Evolutionary conservation across 2,113 vertebrate species (phyloP), one percentile per base, ranked within the genome.

Genomic region (Turdus rufiventris): DNA sequence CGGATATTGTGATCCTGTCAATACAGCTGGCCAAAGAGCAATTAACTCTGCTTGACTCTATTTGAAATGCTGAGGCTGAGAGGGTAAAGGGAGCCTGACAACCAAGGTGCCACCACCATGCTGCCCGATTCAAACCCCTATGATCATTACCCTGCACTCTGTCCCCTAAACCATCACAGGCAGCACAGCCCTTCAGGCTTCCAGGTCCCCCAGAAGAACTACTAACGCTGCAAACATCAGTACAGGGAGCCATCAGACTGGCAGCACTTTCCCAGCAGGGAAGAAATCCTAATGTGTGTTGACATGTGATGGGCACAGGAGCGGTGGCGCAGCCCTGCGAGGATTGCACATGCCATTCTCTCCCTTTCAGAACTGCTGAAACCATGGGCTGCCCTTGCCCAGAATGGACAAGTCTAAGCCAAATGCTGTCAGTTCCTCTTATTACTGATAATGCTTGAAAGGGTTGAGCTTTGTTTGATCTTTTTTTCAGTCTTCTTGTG

Each of bases 341-440:
- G 94, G 84, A 77, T 66, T 14, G 1, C 4, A 2, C 1, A 1
- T 95, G 86, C 86, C 86, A 85, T 86, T 93, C 88, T 65, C 36
- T 88, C 34, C 63, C 54, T 79, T 78, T 86, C 88, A 70, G 66
- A 85, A 20, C 79, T 82, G 74, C 20, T 89, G 60, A 95, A 89
- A 91, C 47, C 90, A 75, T 3, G 2, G 61, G 36, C 29, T 73
- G 51, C 61, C 71, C 51, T 85, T 91, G 67, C 47, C 88, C 74
- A n/a, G 72, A 95, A 91, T 36, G 47, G 91, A 89, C 84, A 95
- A 60, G 38, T 57, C 87, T 83, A 87, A 94, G 67, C 74, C 91
- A 94, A 88, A 75, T 18, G 31, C 78, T 96, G 94, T 90, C 91
- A 92, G 65, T 18, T 68, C 53, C 42, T 75, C 65, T 95, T 91